Base-by-base conservation (phyloP, 1,140 invertebrate species). In the Macrostomum lignano region DNA sequence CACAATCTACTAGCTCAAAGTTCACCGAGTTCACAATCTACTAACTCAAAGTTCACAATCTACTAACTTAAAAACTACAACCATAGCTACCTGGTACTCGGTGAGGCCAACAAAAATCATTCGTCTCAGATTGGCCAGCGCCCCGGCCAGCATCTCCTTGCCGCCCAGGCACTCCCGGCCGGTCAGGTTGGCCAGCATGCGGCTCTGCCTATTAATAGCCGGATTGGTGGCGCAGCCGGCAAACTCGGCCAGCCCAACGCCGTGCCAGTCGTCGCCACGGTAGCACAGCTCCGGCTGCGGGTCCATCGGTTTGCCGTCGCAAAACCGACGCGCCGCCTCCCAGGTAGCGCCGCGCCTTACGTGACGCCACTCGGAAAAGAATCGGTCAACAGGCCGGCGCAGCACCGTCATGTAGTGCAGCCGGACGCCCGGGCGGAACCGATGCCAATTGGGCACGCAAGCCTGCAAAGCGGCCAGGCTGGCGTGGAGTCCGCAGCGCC, bases 401-500 rank as follows among this genome's bases (percentile, higher is more conserved):
- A n/a, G n/a, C n/a, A n/a, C n/a, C n/a, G n/a, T n/a, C n/a, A n/a
- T n/a, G n/a, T n/a, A n/a, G n/a, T n/a, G n/a, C n/a, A n/a, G n/a
- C n/a, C n/a, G n/a, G n/a, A n/a, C n/a, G n/a, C n/a, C n/a, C n/a
- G n/a, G n/a, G n/a, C n/a, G n/a, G n/a, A n/a, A n/a, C n/a, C n/a
- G n/a, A n/a, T n/a, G n/a, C n/a, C n/a, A n/a, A n/a, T n/a, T n/a
- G n/a, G n/a, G n/a, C n/a, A n/a, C n/a, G n/a, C n/a, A n/a, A n/a
- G n/a, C n/a, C n/a, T n/a, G n/a, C n/a, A n/a, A n/a, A n/a, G n/a
- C n/a, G n/a, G n/a, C n/a, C 73, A 81, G 94, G 61, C 94, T 62
- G n/a, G 88, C 82, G 60, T 96, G 88, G 11, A 96, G 61, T 31
- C 88, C 86, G 63, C 88, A 98, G 46, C 77, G 77, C 88, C 88